A percentile compares a stretch with the other conserved stretches of the same genome.
Conservation (phyloP, 2,797 vertebrate species). For the Hoplostethus mediterraneus region DNA sequence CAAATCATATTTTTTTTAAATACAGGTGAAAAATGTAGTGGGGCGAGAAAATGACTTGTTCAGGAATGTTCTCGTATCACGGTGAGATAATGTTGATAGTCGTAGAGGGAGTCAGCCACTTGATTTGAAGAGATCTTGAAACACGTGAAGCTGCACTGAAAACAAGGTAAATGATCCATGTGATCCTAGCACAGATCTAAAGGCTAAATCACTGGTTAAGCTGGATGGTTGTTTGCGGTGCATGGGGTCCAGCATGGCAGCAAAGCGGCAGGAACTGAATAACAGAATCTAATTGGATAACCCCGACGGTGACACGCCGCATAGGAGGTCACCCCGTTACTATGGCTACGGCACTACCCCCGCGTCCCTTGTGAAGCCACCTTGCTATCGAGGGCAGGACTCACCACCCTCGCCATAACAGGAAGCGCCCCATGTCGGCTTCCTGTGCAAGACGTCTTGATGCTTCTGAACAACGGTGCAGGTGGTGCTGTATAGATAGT, state of each 20-base stretch:
- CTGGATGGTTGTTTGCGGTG: background rate
- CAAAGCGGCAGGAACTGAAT: background rate
- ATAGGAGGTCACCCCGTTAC: background rate
- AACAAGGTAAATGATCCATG: too few species aligned
- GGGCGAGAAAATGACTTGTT: too few species aligned
- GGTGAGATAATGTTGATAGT: too few species aligned
- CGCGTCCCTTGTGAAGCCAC: background rate
- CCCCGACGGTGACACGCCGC: background rate
- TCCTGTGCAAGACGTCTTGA: background rate
- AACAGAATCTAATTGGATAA: background rate
- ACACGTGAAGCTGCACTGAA: too few species aligned
- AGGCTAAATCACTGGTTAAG: too few species aligned
- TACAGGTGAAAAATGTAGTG: too few species aligned
- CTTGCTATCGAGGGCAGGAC: background rate
- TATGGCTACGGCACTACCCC: constrained; percentile 1
- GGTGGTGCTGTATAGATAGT: constrained; percentile 10
- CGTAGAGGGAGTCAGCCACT: too few species aligned
- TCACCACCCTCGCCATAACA: background rate
- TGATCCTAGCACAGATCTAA: too few species aligned
- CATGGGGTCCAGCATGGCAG: background rate
- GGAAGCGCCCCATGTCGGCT: background rate
- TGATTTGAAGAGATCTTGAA: too few species aligned
- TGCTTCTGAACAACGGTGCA: background rate
- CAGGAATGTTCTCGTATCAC: too few species aligned
- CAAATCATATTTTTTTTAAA: too few species aligned